phyloP scores from a whole-genome alignment of 2,797 vertebrate genomes.

The Toxotes lorentzi region DNA sequence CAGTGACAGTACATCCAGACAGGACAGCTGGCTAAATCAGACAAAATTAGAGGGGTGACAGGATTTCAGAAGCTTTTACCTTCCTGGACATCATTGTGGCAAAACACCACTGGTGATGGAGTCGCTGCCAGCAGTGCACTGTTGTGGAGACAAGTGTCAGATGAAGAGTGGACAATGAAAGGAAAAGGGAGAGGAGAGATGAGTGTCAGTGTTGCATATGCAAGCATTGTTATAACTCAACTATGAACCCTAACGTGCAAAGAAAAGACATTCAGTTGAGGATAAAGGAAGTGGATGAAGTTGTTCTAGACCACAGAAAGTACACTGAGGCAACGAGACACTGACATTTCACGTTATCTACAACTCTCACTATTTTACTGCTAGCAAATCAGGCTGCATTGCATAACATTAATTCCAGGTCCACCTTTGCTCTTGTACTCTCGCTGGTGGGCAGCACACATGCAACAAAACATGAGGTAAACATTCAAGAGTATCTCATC shows the following conservation, averaged over 20 bases:
- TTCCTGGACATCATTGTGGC: conserved; percentile 97
- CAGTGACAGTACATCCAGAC: conserved; percentile 6
- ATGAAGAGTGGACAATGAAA: background rate
- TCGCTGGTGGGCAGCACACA: background rate
- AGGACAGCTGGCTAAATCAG: conserved; percentile 15
- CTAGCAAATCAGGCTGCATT: background rate
- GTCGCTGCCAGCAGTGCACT: conserved; percentile 89
- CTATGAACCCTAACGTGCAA: background rate
- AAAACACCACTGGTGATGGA: conserved; percentile 94
- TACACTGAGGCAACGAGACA: background rate
- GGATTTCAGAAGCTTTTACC: conserved; percentile 80
- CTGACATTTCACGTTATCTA: background rate
- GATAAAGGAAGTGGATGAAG: background rate
- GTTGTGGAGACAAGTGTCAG: conserved; percentile 1
- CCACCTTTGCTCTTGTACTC: background rate
- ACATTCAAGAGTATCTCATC: background rate
- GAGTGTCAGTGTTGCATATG: background rate
- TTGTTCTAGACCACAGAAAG: fast-evolving
- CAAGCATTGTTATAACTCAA: background rate
- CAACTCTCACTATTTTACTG: background rate
- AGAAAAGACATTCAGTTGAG: background rate
- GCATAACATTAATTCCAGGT: background rate
- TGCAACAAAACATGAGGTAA: background rate
- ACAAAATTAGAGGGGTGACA: conserved; percentile 8
- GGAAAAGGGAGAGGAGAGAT: background rate